These are phyloP conservation scores for Macrochelys suwanniensis DNA, from an alignment of 2,797 vertebrate genomes.

Conservation along the genomic window DNA sequence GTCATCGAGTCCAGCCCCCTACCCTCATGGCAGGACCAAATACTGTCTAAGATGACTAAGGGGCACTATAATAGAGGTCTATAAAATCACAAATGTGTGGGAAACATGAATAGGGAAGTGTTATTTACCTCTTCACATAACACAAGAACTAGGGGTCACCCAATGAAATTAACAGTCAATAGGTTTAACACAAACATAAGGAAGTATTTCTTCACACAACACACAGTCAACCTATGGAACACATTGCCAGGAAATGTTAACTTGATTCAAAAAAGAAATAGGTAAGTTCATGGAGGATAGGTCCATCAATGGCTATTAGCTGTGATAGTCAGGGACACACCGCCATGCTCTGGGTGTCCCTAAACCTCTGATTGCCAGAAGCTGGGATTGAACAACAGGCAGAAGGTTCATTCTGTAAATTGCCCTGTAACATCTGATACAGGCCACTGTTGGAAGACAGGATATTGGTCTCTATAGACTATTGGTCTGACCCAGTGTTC, in stretches of 20 bases:
- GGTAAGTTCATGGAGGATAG: too few relatives aligned
- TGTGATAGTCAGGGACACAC: too few relatives aligned
- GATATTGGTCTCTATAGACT: neutral
- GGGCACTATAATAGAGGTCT: neutral
- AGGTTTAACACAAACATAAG: too few relatives aligned
- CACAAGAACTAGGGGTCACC: neutral
- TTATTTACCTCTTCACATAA: neutral
- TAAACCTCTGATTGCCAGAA: neutral
- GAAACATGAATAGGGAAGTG: neutral
- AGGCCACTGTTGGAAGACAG: neutral
- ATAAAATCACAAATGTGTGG: too few relatives aligned
- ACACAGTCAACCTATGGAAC: too few relatives aligned
- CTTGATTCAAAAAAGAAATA: too few relatives aligned
- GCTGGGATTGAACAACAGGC: neutral
- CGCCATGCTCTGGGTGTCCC: too few relatives aligned
- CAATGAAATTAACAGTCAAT: neutral
- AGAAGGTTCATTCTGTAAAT: neutral
- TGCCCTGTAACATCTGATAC: neutral
- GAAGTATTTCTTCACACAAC: too few relatives aligned
- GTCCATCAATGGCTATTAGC: too few relatives aligned
- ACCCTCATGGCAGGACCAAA: too few relatives aligned
- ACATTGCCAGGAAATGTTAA: too few relatives aligned
- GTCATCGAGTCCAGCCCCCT: too few relatives aligned
- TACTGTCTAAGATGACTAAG: neutral
- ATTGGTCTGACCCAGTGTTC: neutral